A percentile compares a stretch with the other conserved stretches of the same genome.
Evolutionary conservation across 2,888 invertebrate genomes (phyloP).

Genomic region (Cosmia pyralina): DNA sequence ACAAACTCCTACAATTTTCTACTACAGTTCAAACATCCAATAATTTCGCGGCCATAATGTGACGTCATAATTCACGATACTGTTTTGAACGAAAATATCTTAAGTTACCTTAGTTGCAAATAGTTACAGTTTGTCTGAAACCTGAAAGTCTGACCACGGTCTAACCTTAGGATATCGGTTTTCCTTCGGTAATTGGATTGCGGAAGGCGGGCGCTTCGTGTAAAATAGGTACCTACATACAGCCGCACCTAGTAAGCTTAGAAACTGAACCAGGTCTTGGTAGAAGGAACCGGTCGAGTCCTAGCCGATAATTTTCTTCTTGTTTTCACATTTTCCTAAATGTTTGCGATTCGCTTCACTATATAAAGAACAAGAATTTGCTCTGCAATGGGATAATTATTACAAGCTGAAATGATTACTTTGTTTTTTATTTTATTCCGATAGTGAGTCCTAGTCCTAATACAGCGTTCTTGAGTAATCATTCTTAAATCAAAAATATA

Average conservation of each 20-base stretch:
- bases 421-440: background rate
- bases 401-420: background rate
- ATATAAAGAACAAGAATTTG: background rate
- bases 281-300: background rate
- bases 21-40: too few relatives aligned
- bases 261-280: background rate
- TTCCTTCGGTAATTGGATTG: conserved; percentile 32
- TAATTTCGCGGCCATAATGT: too few relatives aligned
- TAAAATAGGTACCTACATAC: conserved; percentile 11
- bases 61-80: too few relatives aligned
- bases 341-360: background rate
- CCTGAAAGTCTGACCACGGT: conserved; percentile 16
- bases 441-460: background rate
- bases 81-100: too few relatives aligned
- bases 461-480: background rate
- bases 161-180: conserved; percentile 41
- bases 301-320: background rate
- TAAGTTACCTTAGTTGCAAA: too few relatives aligned
- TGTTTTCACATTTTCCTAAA: background rate
- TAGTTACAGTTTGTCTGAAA: conserved; percentile 3
- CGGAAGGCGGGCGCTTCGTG: background rate
- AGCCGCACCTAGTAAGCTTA: background rate
- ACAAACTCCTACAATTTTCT: too few relatives aligned
- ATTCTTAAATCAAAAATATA: background rate
- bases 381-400: background rate